Conservation (phyloP, 1,140 invertebrate genomes). For the Drosophila kikkawai region DNA sequence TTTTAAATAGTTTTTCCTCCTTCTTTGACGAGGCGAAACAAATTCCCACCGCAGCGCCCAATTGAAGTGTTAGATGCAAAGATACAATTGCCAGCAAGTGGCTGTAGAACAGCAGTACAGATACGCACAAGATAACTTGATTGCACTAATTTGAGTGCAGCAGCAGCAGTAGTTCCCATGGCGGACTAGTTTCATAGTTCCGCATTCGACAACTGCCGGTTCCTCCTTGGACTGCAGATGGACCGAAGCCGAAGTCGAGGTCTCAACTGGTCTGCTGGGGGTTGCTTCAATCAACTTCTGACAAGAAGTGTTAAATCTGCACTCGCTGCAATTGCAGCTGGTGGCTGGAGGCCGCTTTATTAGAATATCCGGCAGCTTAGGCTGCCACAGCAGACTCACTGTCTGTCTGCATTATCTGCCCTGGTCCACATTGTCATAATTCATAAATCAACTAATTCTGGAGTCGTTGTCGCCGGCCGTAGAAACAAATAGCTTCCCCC, state of each 20-base stretch:
- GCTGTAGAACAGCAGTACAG: constrained; percentile 48
- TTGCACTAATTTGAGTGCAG: constrained; percentile 80
- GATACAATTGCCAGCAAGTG: constrained; percentile 79
- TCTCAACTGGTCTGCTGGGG: constrained; percentile 74
- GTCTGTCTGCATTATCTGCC: constrained; percentile 54
- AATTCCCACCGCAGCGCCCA: constrained; percentile 71
- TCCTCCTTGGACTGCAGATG: constrained; percentile 61
- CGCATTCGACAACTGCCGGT: constrained; percentile 77
- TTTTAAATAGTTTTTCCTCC: constrained; percentile 83
- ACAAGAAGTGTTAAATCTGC: constrained; percentile 85
- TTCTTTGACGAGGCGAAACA: constrained; percentile 52
- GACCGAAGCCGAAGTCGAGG: constrained; percentile 4
- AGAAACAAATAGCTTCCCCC: constrained; percentile 62
- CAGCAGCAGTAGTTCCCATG: constrained; percentile 64
- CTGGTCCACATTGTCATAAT: constrained; percentile 79
- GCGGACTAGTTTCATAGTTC: constrained; percentile 70
- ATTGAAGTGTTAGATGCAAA: constrained; percentile 83
- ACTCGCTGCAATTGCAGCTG: constrained; percentile 58
- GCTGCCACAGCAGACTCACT: constrained; percentile 40
- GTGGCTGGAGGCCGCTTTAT: constrained; percentile 63
- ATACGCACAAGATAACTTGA: constrained; percentile 80
- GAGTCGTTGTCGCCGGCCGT: constrained; percentile 53
- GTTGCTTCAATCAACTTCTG: constrained; percentile 84
- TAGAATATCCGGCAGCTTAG: constrained; percentile 83
- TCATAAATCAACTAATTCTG: constrained; percentile 84